These are phyloP conservation scores for Fistularia tabacaria DNA, from an alignment of 2,797 vertebrate species.

Conservation along the genomic window DNA sequence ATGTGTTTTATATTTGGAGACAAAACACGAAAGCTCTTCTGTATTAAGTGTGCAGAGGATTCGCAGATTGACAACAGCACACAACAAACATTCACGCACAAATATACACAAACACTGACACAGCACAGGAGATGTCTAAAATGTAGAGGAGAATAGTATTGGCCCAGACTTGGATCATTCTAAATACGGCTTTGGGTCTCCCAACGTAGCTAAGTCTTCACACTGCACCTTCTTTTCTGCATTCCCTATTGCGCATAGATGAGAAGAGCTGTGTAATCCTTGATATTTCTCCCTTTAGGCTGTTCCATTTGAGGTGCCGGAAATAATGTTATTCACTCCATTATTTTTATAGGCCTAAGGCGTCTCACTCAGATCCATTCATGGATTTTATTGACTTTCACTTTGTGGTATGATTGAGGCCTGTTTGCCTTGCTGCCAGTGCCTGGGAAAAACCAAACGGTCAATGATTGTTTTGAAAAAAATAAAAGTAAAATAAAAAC, in stretches of 20 bases:
- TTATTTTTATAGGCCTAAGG: conserved; percentile 68
- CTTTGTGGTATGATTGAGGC: conserved; percentile 67
- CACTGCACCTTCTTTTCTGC: conserved; percentile 30
- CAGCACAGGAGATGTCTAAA: conserved; percentile 16
- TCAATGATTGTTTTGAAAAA: conserved; percentile 46
- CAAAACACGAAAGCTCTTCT: conserved; percentile 23
- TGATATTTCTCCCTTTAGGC: conserved; percentile 60
- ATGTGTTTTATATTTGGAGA: conserved; percentile 41
- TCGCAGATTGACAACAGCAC: conserved; percentile 7
- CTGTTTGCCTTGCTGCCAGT: conserved; percentile 52
- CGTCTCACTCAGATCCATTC: conserved; percentile 64
- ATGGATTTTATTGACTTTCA: conserved; percentile 71
- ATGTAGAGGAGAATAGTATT: conserved; percentile 51
- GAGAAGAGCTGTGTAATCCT: conserved; percentile 54
- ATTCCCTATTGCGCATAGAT: conserved; percentile 45
- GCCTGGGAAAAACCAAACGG: conserved; percentile 42
- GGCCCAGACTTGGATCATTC: conserved; percentile 59
- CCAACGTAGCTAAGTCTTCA: conserved; percentile 53
- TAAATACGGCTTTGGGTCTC: conserved; percentile 65
- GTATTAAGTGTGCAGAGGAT: conserved; percentile 35
- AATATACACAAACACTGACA: conserved; percentile 17
- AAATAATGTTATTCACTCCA: conserved; percentile 70
- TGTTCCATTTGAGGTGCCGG: conserved; percentile 58
- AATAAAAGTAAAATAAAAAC: neutral
- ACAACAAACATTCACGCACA: conserved; percentile 7